Conservation (phyloP, 2,797 vertebrate species). For the Lithobates sylvaticus region DNA sequence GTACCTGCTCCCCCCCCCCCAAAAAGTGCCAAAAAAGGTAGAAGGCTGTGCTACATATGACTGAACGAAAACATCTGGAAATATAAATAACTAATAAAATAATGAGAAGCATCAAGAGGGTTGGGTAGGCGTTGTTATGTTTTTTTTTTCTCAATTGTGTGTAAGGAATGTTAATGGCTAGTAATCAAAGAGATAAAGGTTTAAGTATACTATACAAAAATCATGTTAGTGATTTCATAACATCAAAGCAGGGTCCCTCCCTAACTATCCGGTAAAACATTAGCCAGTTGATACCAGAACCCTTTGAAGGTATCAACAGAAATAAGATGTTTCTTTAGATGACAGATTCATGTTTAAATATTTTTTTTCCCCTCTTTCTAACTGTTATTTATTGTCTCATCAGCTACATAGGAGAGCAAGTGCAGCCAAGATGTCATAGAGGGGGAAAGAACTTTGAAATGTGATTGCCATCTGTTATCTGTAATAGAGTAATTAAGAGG, state of each 20-base stretch:
- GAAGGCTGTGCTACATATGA: too few species aligned
- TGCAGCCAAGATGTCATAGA: slow-evolving; percentile 18
- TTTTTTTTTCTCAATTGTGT: not conserved
- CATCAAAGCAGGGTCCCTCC: slow-evolving; percentile 43
- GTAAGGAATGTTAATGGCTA: slow-evolving; percentile 41
- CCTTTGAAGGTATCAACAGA: slow-evolving; percentile 41
- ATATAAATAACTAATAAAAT: not conserved
- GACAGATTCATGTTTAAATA: slow-evolving; percentile 21
- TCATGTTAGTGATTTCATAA: slow-evolving; percentile 2
- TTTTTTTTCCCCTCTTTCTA: not conserved
- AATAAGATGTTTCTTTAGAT: slow-evolving; percentile 26
- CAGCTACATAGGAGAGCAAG: slow-evolving; percentile 13
- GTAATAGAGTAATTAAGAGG: slow-evolving; percentile 39
- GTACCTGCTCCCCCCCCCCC: too few species aligned
- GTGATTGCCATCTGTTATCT: slow-evolving; percentile 19
- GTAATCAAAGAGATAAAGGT: slow-evolving; percentile 31
- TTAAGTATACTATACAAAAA: slow-evolving; percentile 35
- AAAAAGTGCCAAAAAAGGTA: too few species aligned
- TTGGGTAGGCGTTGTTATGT: too few species aligned
- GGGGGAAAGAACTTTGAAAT: slow-evolving; percentile 26
- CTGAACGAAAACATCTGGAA: too few species aligned
- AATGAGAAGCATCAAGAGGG: not conserved
- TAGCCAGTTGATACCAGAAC: slow-evolving; percentile 34
- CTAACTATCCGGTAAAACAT: slow-evolving; percentile 39
- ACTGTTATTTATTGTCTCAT: slow-evolving; percentile 29